Percentiles rank a stretch among this genome's conserved stretches.
Conservation (phyloP, 2,888 invertebrate genomes). For the Chloroclysta siterata region DNA sequence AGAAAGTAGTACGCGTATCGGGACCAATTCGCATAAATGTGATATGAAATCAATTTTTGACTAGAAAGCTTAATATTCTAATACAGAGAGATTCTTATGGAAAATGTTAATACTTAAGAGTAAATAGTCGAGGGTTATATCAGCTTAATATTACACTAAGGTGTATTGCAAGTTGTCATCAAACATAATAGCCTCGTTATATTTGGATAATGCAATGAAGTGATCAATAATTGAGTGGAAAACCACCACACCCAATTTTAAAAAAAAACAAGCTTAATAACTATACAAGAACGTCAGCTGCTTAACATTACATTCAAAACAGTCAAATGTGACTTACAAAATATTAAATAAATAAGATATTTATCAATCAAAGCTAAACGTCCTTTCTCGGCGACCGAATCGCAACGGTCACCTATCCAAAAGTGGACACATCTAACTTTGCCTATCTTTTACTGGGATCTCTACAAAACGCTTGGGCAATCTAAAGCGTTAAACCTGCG, state of each 20-base stretch:
- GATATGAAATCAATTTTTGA: conserved; percentile 78
- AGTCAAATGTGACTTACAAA: conserved; percentile 52
- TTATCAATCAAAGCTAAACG: not conserved
- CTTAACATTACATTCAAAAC: conserved; percentile 60
- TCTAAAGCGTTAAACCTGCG: too few relatives aligned
- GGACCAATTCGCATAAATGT: conserved; percentile 51
- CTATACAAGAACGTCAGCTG: conserved; percentile 43
- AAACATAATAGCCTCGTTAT: conserved; percentile 73
- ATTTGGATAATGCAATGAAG: conserved; percentile 61
- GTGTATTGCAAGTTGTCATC: conserved; percentile 61
- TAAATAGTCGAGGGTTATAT: conserved; percentile 61
- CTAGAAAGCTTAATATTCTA: conserved; percentile 79
- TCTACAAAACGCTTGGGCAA: too few relatives aligned
- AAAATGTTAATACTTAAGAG: conserved; percentile 77
- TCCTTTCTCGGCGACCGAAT: not conserved
- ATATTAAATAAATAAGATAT: conserved; percentile 11
- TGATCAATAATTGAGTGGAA: conserved; percentile 35
- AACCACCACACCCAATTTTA: conserved; percentile 35
- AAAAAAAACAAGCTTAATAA: conserved; percentile 32
- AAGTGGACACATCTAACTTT: not conserved
- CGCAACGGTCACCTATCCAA: not conserved
- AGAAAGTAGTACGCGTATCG: conserved; percentile 24
- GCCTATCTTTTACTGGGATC: too few relatives aligned
- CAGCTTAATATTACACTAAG: conserved; percentile 67
- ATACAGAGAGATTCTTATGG: conserved; percentile 82